Evolutionary conservation across 2,888 invertebrate genomes (phyloP).

Genomic region (Pristionchus exspectatus): DNA sequence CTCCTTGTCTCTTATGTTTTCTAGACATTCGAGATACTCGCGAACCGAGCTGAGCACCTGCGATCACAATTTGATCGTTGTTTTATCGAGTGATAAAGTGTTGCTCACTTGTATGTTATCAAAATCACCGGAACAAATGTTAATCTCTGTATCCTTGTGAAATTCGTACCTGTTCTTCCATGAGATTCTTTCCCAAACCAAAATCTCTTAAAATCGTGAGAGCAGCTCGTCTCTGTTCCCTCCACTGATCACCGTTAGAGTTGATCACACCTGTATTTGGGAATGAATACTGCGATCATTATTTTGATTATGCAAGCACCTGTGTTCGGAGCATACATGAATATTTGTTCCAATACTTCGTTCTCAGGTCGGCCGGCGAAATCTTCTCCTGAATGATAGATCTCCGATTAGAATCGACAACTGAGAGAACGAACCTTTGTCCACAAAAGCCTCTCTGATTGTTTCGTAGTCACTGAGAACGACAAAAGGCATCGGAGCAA

Average conservation of each 20-base stretch:
- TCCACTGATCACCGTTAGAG: not conserved
- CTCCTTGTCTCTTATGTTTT: not conserved
- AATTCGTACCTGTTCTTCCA: not conserved
- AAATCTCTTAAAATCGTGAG: not conserved
- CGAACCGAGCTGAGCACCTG: conserved; percentile 1
- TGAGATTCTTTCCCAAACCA: conserved; percentile 23
- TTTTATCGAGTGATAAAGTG: not conserved
- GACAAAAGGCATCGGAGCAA: not conserved
- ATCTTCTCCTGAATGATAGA: not conserved
- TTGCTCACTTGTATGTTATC: not conserved
- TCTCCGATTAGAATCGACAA: not conserved
- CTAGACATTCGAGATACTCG: conserved; percentile 1
- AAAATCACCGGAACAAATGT: not conserved
- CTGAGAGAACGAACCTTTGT: not conserved
- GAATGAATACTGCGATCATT: too few relatives aligned
- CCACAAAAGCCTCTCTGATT: not conserved
- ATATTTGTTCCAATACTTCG: not conserved
- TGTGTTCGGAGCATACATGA: not conserved
- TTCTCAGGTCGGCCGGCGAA: not conserved
- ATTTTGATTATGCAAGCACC: too few relatives aligned
- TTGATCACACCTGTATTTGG: not conserved
- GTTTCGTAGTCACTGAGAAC: not conserved
- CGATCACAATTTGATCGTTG: not conserved
- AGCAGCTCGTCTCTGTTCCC: not conserved
- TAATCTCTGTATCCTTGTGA: not conserved